Base-by-base conservation (phyloP, 2,113 vertebrate genomes). In the Leptobrachium leishanense region DNA sequence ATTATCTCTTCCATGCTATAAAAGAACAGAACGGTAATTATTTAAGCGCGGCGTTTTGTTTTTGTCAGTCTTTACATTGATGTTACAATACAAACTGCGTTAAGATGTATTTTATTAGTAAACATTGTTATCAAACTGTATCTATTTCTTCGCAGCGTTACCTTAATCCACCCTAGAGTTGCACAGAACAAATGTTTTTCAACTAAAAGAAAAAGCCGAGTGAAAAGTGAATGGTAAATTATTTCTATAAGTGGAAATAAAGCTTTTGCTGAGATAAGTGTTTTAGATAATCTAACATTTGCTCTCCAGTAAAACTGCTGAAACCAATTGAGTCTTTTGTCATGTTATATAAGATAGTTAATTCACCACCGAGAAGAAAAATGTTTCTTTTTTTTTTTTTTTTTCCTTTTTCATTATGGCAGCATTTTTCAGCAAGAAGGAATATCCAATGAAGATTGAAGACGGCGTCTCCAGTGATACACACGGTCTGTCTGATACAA, bases 321-420 rank as follows among this genome's bases (percentile, higher is more conserved):
- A 8, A 54, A 46, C 6, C 53, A 57, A 80, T 74, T 74, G 3
- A 41, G 74, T 81, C 79, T 82, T 84, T 84, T 85, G 80, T 72
- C 77, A 70, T 75, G 76, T 82, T 87, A 82, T 68, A 77, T 85
- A 82, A 69, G 63, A 83, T 79, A 79, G 83, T 82, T 85, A 84
- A 85, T 83, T 84, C 65, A 77, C 69, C 68, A 77, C 63, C 65
- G 6, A 65, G 59, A 85, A 62, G 72, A 50, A 80, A 55, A 80
- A 63, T 46, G 59, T 84, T 75, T 85, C 69, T 8, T 50, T 50
- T 50, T 64, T 72, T 31, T 68, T 73, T 82, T 66, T 80, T 54
- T 41, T 62, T 68, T 57, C 20, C 10, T 83, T 83, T 72, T 66
- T 72, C 77, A 79, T 74, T 79, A 74, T 79, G 62, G 65, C 57